Base-by-base conservation (phyloP, 2,797 vertebrate genomes). In the Cirrhinus mrigala region DNA sequence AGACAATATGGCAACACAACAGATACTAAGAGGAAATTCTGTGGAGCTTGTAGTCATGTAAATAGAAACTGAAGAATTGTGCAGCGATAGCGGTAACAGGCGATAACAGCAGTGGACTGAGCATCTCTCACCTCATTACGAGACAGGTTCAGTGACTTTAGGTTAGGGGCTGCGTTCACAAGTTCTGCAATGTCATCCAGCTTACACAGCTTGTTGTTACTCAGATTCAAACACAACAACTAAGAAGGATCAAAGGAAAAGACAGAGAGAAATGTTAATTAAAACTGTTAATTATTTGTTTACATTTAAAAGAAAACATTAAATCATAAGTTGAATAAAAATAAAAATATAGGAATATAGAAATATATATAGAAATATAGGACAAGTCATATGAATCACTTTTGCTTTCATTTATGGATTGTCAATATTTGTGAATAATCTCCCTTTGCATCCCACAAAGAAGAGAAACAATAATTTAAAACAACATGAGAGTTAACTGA, bases 141-240 rank as follows among this genome's bases (percentile, higher is more conserved):
- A 37, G 97, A 98, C 68, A 99, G 95, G 85, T 97, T 97, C 12
- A 99, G 94, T 10, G 93, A 94, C 92, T 96, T 97, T 74, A 99
- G 90, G 77, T 94, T 93, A 14, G 97, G 96, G 0, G 93, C 95
- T 90, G 97, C 97, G 75, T 92, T 90, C 0, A 95, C 91, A 81
- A 98, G 89, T 11, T 96, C 95, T 1, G 94, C 66, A 14, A 98
- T 68, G 24, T 97, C 96, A 37, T 97, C 96, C 70, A 98, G 91
- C 87, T 93, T 96, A 64, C 95, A 96, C 2, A 98, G 94, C 54
- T 93, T 95, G 84, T 99, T 99, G 92, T 94, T 95, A 88, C 97
- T 97, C 82, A 98, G 87, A 87, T 97, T 97, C 84, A 99, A 94
- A 56, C 94, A 93, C 0, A 95, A 88, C 8, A 98, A 91, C 97